These are phyloP conservation scores for Atherinosoma microstoma DNA, from an alignment of 2,797 vertebrate genomes.

Conservation along the genomic window DNA sequence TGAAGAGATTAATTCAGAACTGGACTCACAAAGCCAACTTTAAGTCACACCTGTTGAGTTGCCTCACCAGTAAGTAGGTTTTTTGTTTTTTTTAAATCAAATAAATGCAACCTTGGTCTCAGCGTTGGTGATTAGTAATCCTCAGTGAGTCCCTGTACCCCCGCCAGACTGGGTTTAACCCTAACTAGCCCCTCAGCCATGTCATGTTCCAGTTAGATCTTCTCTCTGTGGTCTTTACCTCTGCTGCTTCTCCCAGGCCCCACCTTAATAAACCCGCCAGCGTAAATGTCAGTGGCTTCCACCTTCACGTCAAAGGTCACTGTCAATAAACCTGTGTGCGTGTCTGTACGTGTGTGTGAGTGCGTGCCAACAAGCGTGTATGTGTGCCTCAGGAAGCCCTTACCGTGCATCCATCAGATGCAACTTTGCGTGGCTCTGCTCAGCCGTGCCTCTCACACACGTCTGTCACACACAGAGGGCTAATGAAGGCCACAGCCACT, in stretches of 20 bases:
- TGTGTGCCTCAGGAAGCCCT: slow-evolving; percentile 65
- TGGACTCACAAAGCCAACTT: slow-evolving; percentile 4
- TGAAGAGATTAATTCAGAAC: slow-evolving; percentile 2
- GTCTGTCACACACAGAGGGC: slow-evolving; percentile 81
- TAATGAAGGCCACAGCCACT: slow-evolving; percentile 85
- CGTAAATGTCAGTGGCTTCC: slow-evolving; percentile 85
- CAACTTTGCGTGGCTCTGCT: slow-evolving; percentile 74
- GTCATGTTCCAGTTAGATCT: slow-evolving; percentile 75
- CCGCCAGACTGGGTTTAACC: slow-evolving; percentile 65
- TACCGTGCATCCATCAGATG: slow-evolving; percentile 78
- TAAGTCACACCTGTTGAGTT: neutral
- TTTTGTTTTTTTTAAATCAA: slow-evolving; percentile 13
- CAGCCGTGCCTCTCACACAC: slow-evolving; percentile 79
- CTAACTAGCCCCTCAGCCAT: slow-evolving; percentile 64
- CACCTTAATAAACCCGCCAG: slow-evolving; percentile 82
- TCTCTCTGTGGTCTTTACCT: slow-evolving; percentile 76
- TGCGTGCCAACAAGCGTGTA: slow-evolving; percentile 32
- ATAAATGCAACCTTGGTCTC: slow-evolving; percentile 25
- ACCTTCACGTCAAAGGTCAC: slow-evolving; percentile 85
- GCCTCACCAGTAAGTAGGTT: neutral
- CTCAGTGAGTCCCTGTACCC: slow-evolving; percentile 48
- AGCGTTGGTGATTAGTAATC: slow-evolving; percentile 52
- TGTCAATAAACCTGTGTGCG: slow-evolving; percentile 80
- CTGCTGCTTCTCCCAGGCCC: slow-evolving; percentile 73
- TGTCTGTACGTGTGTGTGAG: slow-evolving; percentile 36